These are phyloP conservation scores for Paguma larvata DNA, from an alignment of 2,797 vertebrate genomes.

Conservation along the genomic window DNA sequence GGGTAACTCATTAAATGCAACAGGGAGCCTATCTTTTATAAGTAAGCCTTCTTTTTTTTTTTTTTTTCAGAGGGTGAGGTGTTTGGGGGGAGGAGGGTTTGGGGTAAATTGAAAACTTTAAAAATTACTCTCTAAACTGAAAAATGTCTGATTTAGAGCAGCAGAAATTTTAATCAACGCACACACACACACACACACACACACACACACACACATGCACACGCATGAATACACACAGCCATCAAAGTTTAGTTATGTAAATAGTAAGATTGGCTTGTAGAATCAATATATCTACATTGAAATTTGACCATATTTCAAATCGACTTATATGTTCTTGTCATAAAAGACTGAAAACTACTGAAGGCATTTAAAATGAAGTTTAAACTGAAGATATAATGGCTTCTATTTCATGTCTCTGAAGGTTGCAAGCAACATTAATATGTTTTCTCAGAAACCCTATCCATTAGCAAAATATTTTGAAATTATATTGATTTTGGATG, in stretches of 20 bases:
- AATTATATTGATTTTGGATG: slow-evolving; percentile 70
- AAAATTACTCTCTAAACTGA: slow-evolving; percentile 25
- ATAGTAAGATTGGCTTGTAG: not conserved
- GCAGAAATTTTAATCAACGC: slow-evolving; percentile 29
- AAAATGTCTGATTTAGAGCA: slow-evolving; percentile 37
- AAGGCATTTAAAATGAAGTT: slow-evolving; percentile 64
- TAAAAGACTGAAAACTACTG: not conserved
- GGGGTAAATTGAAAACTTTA: slow-evolving; percentile 29
- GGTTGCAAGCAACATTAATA: slow-evolving; percentile 48
- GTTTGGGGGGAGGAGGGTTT: not conserved
- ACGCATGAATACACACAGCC: not conserved
- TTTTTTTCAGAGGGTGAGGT: not conserved
- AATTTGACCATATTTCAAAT: slow-evolving; percentile 58
- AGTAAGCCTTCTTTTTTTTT: slow-evolving; percentile 7
- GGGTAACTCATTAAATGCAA: slow-evolving; percentile 80
- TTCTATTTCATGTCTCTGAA: slow-evolving; percentile 53
- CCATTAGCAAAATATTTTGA: slow-evolving; percentile 69
- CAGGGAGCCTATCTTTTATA: slow-evolving; percentile 57
- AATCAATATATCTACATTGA: slow-evolving; percentile 64
- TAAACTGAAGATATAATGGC: slow-evolving; percentile 38
- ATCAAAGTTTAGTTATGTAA: not conserved
- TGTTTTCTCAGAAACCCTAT: slow-evolving; percentile 60
- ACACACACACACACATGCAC: not conserved
- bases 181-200: not conserved
- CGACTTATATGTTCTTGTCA: slow-evolving; percentile 65